These are phyloP conservation scores for Tachina fera DNA, from an alignment of 2,888 invertebrate species.

Conservation along the genomic window DNA sequence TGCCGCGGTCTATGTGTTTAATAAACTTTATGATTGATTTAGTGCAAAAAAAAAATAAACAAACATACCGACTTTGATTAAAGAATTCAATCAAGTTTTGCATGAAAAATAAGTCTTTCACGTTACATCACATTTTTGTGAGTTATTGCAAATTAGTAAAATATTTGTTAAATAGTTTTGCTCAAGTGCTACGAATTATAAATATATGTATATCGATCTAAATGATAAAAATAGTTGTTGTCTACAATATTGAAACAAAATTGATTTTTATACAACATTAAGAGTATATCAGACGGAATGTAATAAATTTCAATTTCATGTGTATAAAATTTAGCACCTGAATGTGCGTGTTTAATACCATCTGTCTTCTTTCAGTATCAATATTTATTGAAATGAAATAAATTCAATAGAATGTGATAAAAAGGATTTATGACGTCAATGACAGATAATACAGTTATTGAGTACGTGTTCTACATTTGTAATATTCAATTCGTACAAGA, in stretches of 20 bases:
- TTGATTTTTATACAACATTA: not conserved
- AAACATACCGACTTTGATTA: no score
- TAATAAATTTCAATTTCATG: conserved; percentile 52
- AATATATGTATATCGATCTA: no score
- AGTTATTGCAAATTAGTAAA: no score
- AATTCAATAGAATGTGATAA: conserved; percentile 53
- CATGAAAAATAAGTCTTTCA: no score
- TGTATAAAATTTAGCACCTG: conserved; percentile 5
- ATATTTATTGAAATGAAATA: conserved; percentile 23
- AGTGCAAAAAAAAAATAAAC: no score
- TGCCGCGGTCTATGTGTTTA: no score
- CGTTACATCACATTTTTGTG: no score
- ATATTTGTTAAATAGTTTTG: no score
- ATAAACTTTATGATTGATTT: no score
- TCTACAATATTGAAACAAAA: conserved; percentile 45
- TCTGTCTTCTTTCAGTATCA: not conserved
- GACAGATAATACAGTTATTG: conserved; percentile 37
- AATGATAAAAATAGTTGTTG: not conserved
- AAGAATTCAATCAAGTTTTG: no score
- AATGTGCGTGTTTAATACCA: not conserved
- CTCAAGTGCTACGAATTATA: no score
- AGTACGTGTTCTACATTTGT: conserved; percentile 64
- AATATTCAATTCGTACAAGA: conserved; percentile 34
- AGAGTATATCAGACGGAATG: not conserved
- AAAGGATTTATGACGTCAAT: conserved; percentile 58